Conservation (phyloP, 2,113 vertebrate genomes). For the Isurus oxyrinchus region DNA sequence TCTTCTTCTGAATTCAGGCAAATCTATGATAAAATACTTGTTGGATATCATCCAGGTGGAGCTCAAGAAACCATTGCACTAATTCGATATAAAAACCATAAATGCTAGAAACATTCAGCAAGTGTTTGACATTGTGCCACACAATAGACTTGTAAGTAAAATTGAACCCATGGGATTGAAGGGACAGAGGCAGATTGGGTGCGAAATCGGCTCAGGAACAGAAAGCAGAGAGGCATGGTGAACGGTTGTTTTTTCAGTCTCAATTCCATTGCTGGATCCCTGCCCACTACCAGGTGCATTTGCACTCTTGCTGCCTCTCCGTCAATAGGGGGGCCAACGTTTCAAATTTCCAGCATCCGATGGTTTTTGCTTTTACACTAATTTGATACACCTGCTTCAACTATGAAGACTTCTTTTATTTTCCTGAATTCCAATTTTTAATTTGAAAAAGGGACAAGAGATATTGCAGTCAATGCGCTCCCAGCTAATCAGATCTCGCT, state of each 20-base stretch:
- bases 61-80: background rate
- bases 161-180: background rate
- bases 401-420: background rate
- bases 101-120: background rate
- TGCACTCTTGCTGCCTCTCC: background rate
- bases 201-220: too few relatives aligned
- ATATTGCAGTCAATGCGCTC: background rate
- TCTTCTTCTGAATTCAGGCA: background rate
- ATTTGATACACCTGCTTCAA: background rate
- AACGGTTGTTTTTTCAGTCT: background rate
- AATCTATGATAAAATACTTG: background rate
- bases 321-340: background rate
- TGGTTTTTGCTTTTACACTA: background rate
- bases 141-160: background rate
- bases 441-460: background rate
- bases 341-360: background rate
- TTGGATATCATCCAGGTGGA: background rate
- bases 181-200: background rate
- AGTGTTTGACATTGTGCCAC: background rate
- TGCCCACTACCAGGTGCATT: background rate
- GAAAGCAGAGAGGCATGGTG: background rate
- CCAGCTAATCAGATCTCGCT: background rate
- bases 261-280: background rate
- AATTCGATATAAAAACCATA: background rate
- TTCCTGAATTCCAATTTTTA: background rate